phyloP scores from a whole-genome alignment of 2,797 vertebrate species.

The Chaetophractus vellerosus region DNA sequence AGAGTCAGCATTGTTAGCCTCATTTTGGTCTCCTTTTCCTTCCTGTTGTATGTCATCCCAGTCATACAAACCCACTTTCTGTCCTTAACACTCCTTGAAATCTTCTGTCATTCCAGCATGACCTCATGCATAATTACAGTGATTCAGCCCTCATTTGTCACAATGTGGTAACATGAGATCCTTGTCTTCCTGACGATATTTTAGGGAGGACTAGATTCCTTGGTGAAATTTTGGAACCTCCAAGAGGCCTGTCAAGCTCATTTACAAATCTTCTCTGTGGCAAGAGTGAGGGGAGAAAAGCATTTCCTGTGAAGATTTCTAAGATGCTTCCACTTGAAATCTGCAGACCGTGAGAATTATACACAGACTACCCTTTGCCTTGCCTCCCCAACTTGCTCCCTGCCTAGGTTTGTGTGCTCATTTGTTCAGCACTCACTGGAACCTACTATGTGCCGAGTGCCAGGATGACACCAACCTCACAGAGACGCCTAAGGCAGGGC shows the following conservation, averaged over 20 bases:
- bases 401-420: not conserved
- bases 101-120: not conserved
- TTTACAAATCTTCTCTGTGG: slow-evolving; percentile 3
- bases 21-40: not conserved
- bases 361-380: not conserved
- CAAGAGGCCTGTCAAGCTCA: not conserved
- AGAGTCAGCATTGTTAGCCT: not conserved
- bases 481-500: not conserved
- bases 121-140: not conserved
- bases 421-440: not conserved
- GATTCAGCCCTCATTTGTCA: not conserved
- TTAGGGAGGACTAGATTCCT: not conserved
- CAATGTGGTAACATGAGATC: not conserved
- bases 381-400: rapidly evolving
- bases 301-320: slow-evolving; percentile 29
- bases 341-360: not conserved
- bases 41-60: not conserved
- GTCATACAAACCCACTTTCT: not conserved
- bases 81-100: not conserved
- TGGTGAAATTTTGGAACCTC: slow-evolving; percentile 33
- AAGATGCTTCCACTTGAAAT: slow-evolving; percentile 13
- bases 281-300: not conserved
- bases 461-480: not conserved
- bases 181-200: slow-evolving; percentile 55
- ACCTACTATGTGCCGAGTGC: not conserved